These are phyloP conservation scores for Champsocephalus esox DNA, from an alignment of 2,797 vertebrate species.

Conservation along the genomic window DNA sequence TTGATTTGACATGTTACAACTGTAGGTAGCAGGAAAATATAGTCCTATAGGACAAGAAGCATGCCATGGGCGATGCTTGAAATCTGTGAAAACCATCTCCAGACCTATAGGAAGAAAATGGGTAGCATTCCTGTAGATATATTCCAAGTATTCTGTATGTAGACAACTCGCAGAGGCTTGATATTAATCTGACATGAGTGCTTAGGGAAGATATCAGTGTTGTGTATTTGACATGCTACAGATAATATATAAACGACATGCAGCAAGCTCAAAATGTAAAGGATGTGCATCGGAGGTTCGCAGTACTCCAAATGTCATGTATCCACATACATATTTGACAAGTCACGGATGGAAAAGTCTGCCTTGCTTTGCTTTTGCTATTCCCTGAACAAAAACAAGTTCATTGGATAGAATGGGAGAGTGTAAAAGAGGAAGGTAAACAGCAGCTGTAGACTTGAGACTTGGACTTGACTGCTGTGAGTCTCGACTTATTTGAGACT, in stretches of 20 bases:
- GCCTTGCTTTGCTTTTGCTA: slow-evolving; percentile 7
- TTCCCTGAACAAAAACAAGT: slow-evolving; percentile 9
- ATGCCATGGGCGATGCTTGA: slow-evolving; percentile 11
- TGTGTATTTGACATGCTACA: slow-evolving; percentile 4
- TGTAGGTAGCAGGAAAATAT: slow-evolving; percentile 2
- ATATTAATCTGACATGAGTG: slow-evolving; percentile 4
- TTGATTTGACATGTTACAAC: slow-evolving; percentile 38
- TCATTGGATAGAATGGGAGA: slow-evolving; percentile 8
- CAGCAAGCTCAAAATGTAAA: background rate
- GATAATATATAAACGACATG: background rate
- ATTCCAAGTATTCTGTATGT: background rate
- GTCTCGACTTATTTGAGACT: background rate
- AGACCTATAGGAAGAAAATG: slow-evolving; percentile 1
- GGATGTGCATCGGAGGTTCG: background rate
- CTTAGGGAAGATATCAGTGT: background rate
- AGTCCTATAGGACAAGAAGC: slow-evolving; percentile 16
- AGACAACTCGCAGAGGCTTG: background rate
- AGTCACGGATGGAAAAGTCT: slow-evolving; percentile 35
- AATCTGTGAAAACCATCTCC: slow-evolving; percentile 17
- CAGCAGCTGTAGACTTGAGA: background rate
- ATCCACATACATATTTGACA: slow-evolving; percentile 56
- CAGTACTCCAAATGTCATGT: background rate
- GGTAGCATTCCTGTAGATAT: too few species aligned
- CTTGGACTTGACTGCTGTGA: background rate
- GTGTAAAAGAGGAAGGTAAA: background rate